Evolutionary conservation across 2,797 vertebrate genomes (phyloP).

Genomic region (Monodelphis domestica): DNA sequence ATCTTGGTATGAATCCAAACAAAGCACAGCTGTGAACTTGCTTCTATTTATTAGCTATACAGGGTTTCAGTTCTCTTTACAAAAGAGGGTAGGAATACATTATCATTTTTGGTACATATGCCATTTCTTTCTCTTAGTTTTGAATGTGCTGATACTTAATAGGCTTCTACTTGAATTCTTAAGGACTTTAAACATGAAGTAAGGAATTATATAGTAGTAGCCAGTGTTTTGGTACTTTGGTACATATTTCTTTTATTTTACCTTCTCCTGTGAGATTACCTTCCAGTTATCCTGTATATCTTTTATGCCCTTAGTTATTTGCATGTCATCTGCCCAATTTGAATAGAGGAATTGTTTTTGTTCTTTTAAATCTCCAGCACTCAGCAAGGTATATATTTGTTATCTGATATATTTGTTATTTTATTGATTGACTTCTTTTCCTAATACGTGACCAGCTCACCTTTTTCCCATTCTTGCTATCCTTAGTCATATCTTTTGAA

Average conservation of each 20-base stretch:
- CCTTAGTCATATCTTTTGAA: not conserved
- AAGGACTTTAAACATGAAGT: not conserved
- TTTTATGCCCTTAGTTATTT: not conserved
- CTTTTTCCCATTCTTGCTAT: not conserved
- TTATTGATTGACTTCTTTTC: not conserved
- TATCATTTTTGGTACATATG: constrained; percentile 25
- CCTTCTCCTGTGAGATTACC: not conserved
- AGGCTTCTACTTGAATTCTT: not conserved
- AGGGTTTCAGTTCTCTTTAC: constrained; percentile 66
- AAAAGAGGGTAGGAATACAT: constrained; percentile 57
- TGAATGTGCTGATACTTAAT: not conserved
- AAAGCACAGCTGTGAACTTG: constrained; percentile 82
- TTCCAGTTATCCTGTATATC: not conserved
- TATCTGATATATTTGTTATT: not conserved
- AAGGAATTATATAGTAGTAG: not conserved
- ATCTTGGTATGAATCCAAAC: constrained; percentile 76
- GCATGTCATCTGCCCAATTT: not conserved
- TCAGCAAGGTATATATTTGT: not conserved
- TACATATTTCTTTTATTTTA: not conserved
- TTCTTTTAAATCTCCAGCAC: not conserved
- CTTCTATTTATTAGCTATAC: constrained; percentile 68
- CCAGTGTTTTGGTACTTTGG: not conserved
- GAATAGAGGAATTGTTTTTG: not conserved
- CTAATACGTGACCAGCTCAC: not conserved
- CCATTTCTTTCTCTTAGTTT: constrained; percentile 31